Conservation (phyloP, 2,797 vertebrate genomes). For the Otolemur crassicaudatus region DNA sequence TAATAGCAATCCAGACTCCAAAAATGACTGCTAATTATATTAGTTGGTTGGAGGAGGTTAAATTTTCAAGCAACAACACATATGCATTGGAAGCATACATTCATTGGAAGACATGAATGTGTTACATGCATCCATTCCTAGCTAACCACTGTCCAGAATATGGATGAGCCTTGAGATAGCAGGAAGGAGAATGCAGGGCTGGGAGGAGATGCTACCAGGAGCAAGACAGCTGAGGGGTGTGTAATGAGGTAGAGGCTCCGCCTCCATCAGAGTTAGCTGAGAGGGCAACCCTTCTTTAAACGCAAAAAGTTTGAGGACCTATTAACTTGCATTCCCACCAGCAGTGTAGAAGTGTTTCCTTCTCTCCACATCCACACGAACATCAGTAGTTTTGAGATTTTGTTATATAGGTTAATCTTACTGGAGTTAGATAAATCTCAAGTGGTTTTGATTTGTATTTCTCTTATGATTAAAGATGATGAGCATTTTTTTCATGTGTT, state of each 20-base stretch:
- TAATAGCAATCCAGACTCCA: neutral
- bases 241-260: neutral
- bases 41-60: neutral
- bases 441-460: too few relatives aligned
- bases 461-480: too few relatives aligned
- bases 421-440: too few relatives aligned
- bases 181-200: neutral
- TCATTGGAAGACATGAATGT: neutral
- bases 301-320: neutral
- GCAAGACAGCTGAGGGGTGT: neutral
- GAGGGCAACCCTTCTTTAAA: neutral
- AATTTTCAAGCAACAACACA: neutral
- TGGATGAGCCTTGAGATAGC: neutral
- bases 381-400: too few relatives aligned
- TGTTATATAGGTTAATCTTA: too few relatives aligned
- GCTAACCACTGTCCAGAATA: neutral
- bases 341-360: too few relatives aligned
- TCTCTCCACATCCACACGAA: too few relatives aligned
- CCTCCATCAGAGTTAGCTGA: neutral
- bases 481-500: too few relatives aligned
- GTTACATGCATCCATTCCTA: neutral
- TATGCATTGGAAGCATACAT: neutral
- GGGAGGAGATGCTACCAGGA: neutral
- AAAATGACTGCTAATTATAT: neutral
- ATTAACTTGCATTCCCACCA: too few relatives aligned